Evolutionary conservation across 2,888 invertebrate genomes (phyloP), one percentile per base, ranked within the genome.

Genomic region (Lithophane ornitopus): DNA sequence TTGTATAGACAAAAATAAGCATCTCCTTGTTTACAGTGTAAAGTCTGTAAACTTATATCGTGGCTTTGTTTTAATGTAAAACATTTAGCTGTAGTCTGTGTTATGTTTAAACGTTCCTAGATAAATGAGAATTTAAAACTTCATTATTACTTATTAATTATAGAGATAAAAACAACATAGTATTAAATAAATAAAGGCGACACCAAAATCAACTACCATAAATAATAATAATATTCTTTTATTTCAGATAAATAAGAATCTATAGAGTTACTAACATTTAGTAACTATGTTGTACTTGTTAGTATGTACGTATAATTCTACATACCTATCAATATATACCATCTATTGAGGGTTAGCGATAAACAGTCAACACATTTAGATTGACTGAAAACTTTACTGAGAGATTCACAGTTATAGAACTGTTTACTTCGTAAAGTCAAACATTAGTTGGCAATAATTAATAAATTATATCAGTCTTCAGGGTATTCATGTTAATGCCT

Each of bases 401-500:
- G 11, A 56, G 62, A 63, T 52, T 22, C 49, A 74, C 56, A 72
- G 49, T 41, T 52, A 61, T 44, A 52, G 8, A 6, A 41, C 49
- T 58, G 34, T 69, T 77, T 44, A 79, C 26, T 41, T 26, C 44
- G 9, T 34, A 26, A 72, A 78, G 34, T 72, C 14, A 77, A 77
- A 77, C 63, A 72, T 58, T 39, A 6, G 14, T 63, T 34, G 3
- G 79, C 72, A 79, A 19, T 19, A 49, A 77, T 72, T 65, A 79
- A 52, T 19, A 58, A 77, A 72, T 77, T 58, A 44, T 78, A 49
- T 65, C 63, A 78, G 49, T 71, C 22, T 52, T 56, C 26, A 41
- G n/a, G n/a, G 70, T 28, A 41, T 70, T 61, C 14, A 41, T 78
- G n/a, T 78, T 77, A n/a, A n/a, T n/a, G 49, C 63, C 34, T 65